phyloP scores from a whole-genome alignment of 2,113 vertebrate species.

The Xenus cinereus region DNA sequence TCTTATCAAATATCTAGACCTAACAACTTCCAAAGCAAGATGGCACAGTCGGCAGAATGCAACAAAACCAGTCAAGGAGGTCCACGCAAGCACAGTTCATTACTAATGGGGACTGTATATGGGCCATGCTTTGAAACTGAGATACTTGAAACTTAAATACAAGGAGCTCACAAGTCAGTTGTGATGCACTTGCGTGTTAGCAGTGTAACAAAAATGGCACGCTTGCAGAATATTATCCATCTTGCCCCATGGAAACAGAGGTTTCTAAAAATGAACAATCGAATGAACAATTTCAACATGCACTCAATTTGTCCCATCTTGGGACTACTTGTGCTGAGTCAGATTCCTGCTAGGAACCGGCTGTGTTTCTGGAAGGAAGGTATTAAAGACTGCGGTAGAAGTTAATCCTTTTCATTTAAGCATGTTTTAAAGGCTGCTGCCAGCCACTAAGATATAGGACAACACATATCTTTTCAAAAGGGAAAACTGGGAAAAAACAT shows the following conservation, averaged over 20 bases:
- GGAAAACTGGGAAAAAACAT: background rate
- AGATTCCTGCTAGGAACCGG: background rate
- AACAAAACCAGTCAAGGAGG: background rate
- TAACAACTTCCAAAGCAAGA: background rate
- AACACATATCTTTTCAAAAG: background rate
- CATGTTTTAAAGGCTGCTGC: background rate
- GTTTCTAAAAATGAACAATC: background rate
- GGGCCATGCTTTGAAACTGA: background rate
- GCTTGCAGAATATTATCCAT: background rate
- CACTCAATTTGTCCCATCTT: background rate
- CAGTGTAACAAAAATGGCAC: background rate
- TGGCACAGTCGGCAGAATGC: background rate
- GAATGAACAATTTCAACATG: background rate
- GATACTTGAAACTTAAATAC: background rate
- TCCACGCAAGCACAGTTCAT: background rate
- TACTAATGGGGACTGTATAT: background rate
- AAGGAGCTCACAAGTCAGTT: background rate
- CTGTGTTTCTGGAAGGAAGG: background rate
- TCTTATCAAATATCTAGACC: background rate
- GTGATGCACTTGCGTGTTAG: background rate
- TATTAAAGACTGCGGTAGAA: background rate
- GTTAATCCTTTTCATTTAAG: background rate
- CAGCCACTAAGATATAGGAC: background rate
- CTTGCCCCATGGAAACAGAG: background rate
- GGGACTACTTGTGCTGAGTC: background rate